Percentiles rank a stretch among this genome's conserved stretches.
Conservation (phyloP, 2,888 invertebrate species). For the Lepidochitona cinerea region DNA sequence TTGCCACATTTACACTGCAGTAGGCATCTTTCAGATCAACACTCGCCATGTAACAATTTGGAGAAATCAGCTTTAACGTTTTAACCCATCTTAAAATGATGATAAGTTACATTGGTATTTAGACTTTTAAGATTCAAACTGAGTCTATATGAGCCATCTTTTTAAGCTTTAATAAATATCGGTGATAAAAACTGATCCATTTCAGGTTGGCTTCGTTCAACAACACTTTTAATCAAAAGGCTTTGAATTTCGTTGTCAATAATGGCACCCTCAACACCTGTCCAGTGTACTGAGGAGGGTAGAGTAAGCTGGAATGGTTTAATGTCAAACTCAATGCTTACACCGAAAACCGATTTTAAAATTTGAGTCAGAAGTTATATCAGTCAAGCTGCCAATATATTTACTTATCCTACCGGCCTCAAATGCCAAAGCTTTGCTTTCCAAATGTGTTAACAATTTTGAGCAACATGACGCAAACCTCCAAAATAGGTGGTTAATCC, state of each 20-base stretch:
- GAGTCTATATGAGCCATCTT: not conserved
- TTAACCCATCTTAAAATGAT: not conserved
- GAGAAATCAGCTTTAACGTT: not conserved
- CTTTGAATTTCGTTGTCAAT: conserved; percentile 17
- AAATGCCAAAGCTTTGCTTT: too few species aligned
- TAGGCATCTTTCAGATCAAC: conserved; percentile 1
- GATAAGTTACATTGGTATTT: not conserved
- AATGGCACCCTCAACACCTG: not conserved
- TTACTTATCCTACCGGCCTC: too few species aligned
- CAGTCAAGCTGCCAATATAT: too few species aligned
- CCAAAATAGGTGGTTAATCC: too few species aligned
- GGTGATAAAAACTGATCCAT: not conserved
- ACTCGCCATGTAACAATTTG: not conserved
- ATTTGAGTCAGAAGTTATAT: too few species aligned
- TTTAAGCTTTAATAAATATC: not conserved
- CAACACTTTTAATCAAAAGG: not conserved
- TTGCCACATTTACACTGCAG: not conserved
- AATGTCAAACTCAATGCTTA: conserved; percentile 11
- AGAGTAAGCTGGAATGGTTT: not conserved
- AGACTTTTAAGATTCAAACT: not conserved
- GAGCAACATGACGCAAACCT: too few species aligned
- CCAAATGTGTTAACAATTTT: too few species aligned
- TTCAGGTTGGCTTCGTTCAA: not conserved
- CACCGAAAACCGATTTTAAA: conserved; percentile 17
- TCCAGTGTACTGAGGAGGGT: not conserved